Percentiles rank a stretch among this genome's conserved stretches.
These are phyloP conservation scores for Venusia cambrica DNA, from an alignment of 2,888 invertebrate species.

Conservation along the genomic window DNA sequence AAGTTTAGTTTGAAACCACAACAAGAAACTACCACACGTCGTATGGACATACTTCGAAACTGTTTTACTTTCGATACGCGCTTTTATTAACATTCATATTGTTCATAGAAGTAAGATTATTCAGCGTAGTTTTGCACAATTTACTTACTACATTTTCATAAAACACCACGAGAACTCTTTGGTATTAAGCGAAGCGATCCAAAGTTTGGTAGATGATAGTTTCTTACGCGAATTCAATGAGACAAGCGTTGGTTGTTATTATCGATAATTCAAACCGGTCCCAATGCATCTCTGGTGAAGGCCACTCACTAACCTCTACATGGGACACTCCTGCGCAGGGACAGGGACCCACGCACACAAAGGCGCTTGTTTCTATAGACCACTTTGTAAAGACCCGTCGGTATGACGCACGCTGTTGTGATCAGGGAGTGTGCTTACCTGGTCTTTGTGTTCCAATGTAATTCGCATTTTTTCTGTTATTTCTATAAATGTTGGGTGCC, in stretches of 20 bases:
- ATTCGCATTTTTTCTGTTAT: slow-evolving; percentile 58
- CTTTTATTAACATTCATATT: too few species aligned
- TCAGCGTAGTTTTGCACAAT: too few species aligned
- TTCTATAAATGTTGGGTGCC: slow-evolving; percentile 49
- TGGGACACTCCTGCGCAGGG: slow-evolving; percentile 65
- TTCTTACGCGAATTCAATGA: slow-evolving; percentile 15
- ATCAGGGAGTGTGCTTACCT: slow-evolving; percentile 59
- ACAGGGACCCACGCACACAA: slow-evolving; percentile 56
- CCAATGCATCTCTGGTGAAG: slow-evolving; percentile 76
- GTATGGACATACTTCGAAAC: slow-evolving; percentile 31
- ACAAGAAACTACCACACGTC: slow-evolving; percentile 55
- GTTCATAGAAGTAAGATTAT: too few species aligned
- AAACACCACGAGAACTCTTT: too few species aligned
- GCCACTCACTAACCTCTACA: slow-evolving; percentile 69
- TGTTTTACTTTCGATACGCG: too few species aligned
- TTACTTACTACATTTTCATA: too few species aligned
- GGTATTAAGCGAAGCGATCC: too few species aligned
- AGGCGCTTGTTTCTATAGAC: slow-evolving; percentile 33
- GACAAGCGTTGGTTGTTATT: slow-evolving; percentile 10
- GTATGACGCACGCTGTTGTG: slow-evolving; percentile 39
- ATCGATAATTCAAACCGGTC: slow-evolving; percentile 60
- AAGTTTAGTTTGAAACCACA: slow-evolving; percentile 67
- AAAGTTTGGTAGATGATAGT: slow-evolving; percentile 9
- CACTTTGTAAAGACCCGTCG: slow-evolving; percentile 42
- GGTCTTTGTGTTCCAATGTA: slow-evolving; percentile 45